These are phyloP conservation scores for Stegana nigrithorax DNA, from an alignment of 2,888 invertebrate genomes.

Conservation along the genomic window DNA sequence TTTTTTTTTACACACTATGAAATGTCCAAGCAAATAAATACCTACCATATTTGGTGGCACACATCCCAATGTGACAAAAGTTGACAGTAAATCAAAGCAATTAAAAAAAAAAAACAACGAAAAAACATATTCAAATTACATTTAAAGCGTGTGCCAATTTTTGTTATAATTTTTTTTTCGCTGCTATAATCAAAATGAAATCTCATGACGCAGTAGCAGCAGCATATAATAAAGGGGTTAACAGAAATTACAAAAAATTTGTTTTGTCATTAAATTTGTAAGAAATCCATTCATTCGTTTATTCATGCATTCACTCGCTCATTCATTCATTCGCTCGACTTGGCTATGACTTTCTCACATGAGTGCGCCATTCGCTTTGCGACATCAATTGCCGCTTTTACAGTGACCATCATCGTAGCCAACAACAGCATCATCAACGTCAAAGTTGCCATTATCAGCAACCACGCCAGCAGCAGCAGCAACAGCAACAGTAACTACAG, in stretches of 20 bases:
- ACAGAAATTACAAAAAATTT: not conserved
- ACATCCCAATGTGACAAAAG: too few species aligned
- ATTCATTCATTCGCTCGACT: not conserved
- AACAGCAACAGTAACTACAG: not conserved
- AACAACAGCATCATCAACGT: not conserved
- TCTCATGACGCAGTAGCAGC: too few species aligned
- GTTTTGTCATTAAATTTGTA: conserved; percentile 10
- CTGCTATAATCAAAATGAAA: too few species aligned
- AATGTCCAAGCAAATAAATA: too few species aligned
- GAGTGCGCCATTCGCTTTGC: conserved; percentile 6
- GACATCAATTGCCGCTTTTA: not conserved
- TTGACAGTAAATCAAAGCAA: too few species aligned
- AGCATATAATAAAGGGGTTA: not conserved
- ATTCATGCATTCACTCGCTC: not conserved
- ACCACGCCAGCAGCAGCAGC: not conserved
- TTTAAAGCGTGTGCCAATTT: too few species aligned
- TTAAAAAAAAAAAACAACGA: too few species aligned
- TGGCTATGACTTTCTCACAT: conserved; percentile 12
- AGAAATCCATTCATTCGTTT: not conserved
- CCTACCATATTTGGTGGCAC: too few species aligned
- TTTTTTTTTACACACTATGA: too few species aligned
- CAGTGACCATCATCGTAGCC: not conserved
- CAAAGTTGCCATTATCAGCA: not conserved
- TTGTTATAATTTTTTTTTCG: not conserved
- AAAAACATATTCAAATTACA: too few species aligned